These are phyloP conservation scores for Aspiorhynchus laticeps DNA, from an alignment of 2,113 vertebrate species.

Conservation along the genomic window DNA sequence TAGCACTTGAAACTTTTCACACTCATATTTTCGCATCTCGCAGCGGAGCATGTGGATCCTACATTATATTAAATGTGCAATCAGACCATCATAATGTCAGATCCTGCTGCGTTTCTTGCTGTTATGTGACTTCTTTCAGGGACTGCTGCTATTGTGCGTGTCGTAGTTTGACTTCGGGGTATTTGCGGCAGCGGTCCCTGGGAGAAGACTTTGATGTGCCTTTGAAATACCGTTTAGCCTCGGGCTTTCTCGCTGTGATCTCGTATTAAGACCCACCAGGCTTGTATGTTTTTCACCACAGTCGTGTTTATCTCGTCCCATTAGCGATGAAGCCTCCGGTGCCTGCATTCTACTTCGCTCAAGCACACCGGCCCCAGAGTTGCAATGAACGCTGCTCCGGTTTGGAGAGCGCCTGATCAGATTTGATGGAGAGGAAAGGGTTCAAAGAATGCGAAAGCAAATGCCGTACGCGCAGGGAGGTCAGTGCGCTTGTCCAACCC, in stretches of 20 bases:
- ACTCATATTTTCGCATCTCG: background rate
- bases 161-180: slow-evolving; percentile 35
- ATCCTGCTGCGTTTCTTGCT: background rate
- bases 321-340: slow-evolving; percentile 37
- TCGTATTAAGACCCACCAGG: slow-evolving; percentile 50
- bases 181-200: slow-evolving; percentile 32
- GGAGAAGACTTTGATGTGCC: slow-evolving; percentile 43
- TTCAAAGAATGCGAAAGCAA: slow-evolving; percentile 17
- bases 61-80: background rate
- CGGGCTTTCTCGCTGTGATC: slow-evolving; percentile 34
- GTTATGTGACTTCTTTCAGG: slow-evolving; percentile 1
- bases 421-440: slow-evolving; percentile 38
- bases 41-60: background rate
- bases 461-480: background rate
- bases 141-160: background rate
- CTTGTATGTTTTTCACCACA: slow-evolving; percentile 34
- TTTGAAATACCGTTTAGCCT: slow-evolving; percentile 47
- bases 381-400: too few relatives aligned
- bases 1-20: too few relatives aligned
- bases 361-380: background rate
- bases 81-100: background rate
- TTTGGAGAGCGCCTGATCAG: background rate
- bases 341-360: background rate
- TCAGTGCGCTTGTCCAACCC: slow-evolving; percentile 15
- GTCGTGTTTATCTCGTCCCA: slow-evolving; percentile 23